Evolutionary conservation across 2,888 invertebrate genomes (phyloP), one percentile per base, ranked within the genome.

Genomic region (Melinaea menophilus): DNA sequence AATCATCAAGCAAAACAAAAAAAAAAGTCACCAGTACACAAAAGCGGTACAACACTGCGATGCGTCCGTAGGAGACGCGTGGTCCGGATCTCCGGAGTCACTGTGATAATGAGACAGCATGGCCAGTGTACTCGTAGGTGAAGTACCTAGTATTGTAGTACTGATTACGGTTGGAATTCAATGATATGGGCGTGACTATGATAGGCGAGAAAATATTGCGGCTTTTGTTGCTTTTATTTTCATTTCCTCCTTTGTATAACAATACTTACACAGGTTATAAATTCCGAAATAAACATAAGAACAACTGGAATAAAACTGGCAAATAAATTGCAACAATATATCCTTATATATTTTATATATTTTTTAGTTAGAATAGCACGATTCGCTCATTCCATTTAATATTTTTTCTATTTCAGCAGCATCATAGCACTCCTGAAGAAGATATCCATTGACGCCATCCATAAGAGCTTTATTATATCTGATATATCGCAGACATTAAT

Each of bases 21-120:
- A 22, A 22, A 22, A 22, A 22, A 33, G 58, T 63, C 66, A 85
- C 86, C 82, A 67, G 66, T 85, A 77, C 92, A 94, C 73, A 92
- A 83, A 46, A 94, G 80, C 0, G 95, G 93, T 67, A 93, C 87
- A 58, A 94, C 81, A 54, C 93, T 92, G 66, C 94, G 85, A 78
- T 91, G 93, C 2, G 93, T 80, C 70, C 93, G 93, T 55, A 95
- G 84, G 71, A 92, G 91, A 47, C 94, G 84, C 0, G 93, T 92
- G 2, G 92, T 89, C 47, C 85, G 87, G 0, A 82, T 83, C 59
- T 90, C 85, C 4, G 93, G 88, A 46, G 93, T 93, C 62, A 95
- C 91, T 0, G 94, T 92, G 48, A 95, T 81, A 63, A 95, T 90
- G 4, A 94, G 91, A 71, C 93, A 93, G 33, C 92, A 86, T 0